These are phyloP conservation scores for Halcyon senegalensis DNA, from an alignment of 2,113 vertebrate species.

Conservation along the genomic window DNA sequence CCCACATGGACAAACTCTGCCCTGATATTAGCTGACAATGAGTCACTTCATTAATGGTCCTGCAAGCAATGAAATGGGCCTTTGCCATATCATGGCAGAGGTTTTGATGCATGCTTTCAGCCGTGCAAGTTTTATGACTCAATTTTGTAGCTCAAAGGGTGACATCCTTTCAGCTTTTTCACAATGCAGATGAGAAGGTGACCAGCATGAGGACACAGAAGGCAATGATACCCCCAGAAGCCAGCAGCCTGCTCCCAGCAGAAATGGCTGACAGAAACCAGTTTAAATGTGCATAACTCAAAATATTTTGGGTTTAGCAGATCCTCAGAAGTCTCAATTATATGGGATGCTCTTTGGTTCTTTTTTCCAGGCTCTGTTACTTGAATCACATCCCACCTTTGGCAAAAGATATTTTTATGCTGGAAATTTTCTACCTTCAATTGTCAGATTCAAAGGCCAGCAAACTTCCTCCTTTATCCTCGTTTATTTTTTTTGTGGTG, in stretches of 20 bases:
- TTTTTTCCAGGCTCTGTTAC: neutral
- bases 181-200: neutral
- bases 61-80: neutral
- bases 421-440: neutral
- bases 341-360: neutral
- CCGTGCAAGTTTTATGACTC: neutral
- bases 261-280: neutral
- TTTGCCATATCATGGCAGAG: fast-evolving
- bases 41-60: neutral
- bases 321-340: neutral
- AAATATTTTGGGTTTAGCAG: neutral
- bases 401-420: neutral
- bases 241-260: neutral
- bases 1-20: neutral
- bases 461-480: neutral
- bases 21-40: neutral
- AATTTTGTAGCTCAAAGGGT: neutral
- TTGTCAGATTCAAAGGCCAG: neutral
- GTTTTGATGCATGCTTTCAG: fast-evolving
- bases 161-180: neutral
- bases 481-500: neutral
- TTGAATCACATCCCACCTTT: neutral
- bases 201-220: neutral
- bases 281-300: neutral
- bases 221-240: fast-evolving